Base-by-base conservation (phyloP, 2,797 vertebrate genomes). In the Pristis pectinata region DNA sequence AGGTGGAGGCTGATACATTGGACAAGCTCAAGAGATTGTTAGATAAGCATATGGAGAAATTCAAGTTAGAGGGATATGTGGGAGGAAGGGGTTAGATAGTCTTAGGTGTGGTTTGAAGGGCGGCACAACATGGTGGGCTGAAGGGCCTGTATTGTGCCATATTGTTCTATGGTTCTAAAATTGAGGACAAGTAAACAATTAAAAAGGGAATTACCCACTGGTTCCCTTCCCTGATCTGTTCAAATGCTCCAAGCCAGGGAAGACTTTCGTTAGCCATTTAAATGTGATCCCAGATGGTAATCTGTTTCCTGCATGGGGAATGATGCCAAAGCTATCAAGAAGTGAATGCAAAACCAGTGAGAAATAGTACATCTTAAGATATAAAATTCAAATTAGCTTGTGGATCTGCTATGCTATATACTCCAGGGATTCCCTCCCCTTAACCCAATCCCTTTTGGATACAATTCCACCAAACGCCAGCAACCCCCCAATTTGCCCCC, bases 121-220 rank as follows among this genome's bases (percentile, higher is more conserved):
- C n/a, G n/a, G n/a, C n/a, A n/a, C n/a, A n/a, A n/a, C n/a, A n/a
- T n/a, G n/a, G n/a, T n/a, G n/a, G n/a, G n/a, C n/a, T n/a, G n/a
- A n/a, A n/a, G n/a, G n/a, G n/a, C n/a, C n/a, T n/a, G n/a, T n/a
- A n/a, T n/a, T n/a, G n/a, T n/a, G n/a, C n/a, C n/a, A n/a, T n/a
- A n/a, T n/a, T n/a, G n/a, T n/a, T n/a, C n/a, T n/a, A n/a, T n/a
- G n/a, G n/a, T n/a, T n/a, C n/a, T 97, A 96, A 96, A 96, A 95
- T 95, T 95, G 95, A 96, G 96, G 96, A 96, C 96, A 96, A 96
- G 95, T 96, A 77, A 96, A 95, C 92, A 95, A 95, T 95, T 96
- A 96, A 96, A 96, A 95, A 96, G 96, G 96, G 37, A 91, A 61
- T 37, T 91, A 91, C 2, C 87, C n/a, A 37, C 17, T 61, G 56